These are phyloP conservation scores for Bembecia ichneumoniformis DNA, from an alignment of 2,888 invertebrate genomes.

Conservation along the genomic window DNA sequence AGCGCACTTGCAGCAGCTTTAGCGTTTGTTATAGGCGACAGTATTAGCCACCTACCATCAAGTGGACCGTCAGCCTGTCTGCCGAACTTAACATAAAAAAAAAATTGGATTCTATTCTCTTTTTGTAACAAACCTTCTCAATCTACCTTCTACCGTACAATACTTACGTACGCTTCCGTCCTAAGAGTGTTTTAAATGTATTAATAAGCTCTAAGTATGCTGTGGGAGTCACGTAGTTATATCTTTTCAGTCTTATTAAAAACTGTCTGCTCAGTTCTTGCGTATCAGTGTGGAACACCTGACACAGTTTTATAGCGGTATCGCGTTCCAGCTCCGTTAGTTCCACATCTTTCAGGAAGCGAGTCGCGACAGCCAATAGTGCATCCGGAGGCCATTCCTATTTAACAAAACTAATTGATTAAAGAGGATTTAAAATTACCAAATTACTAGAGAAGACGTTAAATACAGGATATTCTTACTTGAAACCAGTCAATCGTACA, in stretches of 20 bases:
- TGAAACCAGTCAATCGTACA: slow-evolving; percentile 98
- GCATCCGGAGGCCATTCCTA: slow-evolving; percentile 96
- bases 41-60: too few relatives aligned
- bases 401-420: too few relatives aligned
- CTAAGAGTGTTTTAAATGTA: slow-evolving; percentile 86
- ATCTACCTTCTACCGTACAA: not conserved
- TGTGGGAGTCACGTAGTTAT: slow-evolving; percentile 93
- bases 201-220: slow-evolving; percentile 93
- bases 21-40: too few relatives aligned
- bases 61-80: too few relatives aligned
- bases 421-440: too few relatives aligned
- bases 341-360: slow-evolving; percentile 86
- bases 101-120: too few relatives aligned
- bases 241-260: slow-evolving; percentile 74
- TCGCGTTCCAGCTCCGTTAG: slow-evolving; percentile 80
- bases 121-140: too few relatives aligned
- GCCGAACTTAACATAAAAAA: too few relatives aligned
- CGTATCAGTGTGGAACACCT: slow-evolving; percentile 90
- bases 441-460: too few relatives aligned
- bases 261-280: slow-evolving; percentile 79
- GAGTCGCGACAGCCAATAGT: slow-evolving; percentile 86
- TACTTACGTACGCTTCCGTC: slow-evolving; percentile 80
- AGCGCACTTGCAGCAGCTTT: too few relatives aligned
- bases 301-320: slow-evolving; percentile 90
- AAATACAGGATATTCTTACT: slow-evolving; percentile 31